phyloP scores from a whole-genome alignment of 2,888 invertebrate species.

The Cerceris ruficornis region DNA sequence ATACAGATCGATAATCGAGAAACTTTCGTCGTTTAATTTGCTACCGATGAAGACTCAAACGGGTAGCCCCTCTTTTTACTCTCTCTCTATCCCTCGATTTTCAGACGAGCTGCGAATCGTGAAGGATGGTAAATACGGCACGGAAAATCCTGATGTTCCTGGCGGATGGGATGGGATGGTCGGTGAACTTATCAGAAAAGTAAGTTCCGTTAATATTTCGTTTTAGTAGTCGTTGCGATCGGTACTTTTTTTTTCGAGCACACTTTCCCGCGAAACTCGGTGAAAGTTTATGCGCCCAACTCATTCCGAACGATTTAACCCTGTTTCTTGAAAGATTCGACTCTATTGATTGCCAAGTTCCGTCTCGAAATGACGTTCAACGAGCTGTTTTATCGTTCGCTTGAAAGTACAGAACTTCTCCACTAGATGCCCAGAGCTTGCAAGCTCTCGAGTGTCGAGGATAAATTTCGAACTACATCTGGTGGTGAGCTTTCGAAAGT shows the following conservation, averaged over 20 bases:
- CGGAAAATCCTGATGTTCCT: slow-evolving; percentile 88
- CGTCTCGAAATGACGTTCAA: slow-evolving; percentile 26
- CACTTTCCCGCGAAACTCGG: slow-evolving; percentile 7
- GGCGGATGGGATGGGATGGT: slow-evolving; percentile 95
- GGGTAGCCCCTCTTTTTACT: too few relatives aligned
- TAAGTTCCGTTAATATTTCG: slow-evolving; percentile 81
- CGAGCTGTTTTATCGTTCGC: slow-evolving; percentile 69
- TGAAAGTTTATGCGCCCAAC: slow-evolving; percentile 17
- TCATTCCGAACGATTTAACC: slow-evolving; percentile 30
- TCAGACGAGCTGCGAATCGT: slow-evolving; percentile 93
- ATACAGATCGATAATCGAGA: slow-evolving; percentile 42
- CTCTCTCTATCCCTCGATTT: too few relatives aligned
- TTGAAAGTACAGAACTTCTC: slow-evolving; percentile 28
- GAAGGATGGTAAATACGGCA: slow-evolving; percentile 92
- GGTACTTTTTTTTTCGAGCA: neutral
- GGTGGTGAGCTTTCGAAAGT: slow-evolving; percentile 36
- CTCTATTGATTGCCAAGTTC: slow-evolving; percentile 59
- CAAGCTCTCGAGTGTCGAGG: slow-evolving; percentile 42
- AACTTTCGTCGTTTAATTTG: slow-evolving; percentile 7
- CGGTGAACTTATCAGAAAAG: slow-evolving; percentile 93
- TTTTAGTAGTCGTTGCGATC: neutral
- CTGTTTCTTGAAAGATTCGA: slow-evolving; percentile 34
- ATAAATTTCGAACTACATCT: slow-evolving; percentile 56
- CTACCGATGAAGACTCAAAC: neutral
- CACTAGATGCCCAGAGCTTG: slow-evolving; percentile 68